phyloP scores from a whole-genome alignment of 2,113 vertebrate genomes.

The Platanista minor region DNA sequence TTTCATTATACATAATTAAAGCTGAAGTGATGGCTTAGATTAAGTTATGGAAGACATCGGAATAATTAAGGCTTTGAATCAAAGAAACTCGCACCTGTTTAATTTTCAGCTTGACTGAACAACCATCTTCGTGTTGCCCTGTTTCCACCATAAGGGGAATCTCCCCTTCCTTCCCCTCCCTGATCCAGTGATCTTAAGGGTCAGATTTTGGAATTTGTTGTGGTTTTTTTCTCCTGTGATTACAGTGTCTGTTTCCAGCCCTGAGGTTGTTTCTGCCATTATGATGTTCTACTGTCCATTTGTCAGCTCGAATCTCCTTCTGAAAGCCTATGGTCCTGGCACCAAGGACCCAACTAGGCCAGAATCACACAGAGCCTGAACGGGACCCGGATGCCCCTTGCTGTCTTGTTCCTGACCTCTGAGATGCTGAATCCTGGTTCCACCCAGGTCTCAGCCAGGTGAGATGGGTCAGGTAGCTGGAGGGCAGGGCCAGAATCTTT shows the following conservation, averaged over 20 bases:
- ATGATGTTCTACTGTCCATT: neutral
- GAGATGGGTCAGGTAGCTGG: neutral
- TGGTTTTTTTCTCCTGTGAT: neutral
- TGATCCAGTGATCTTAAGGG: neutral
- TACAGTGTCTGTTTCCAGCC: constrained; percentile 1
- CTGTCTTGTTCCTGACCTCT: neutral
- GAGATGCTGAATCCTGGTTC: neutral
- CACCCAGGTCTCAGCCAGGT: neutral
- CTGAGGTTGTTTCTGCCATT: neutral
- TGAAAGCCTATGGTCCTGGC: neutral
- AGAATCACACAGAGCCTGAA: neutral
- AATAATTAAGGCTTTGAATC: constrained; percentile 60
- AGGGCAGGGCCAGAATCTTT: neutral
- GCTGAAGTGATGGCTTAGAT: constrained; percentile 62
- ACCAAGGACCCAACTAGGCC: neutral
- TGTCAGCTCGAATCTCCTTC: neutral
- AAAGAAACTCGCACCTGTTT: constrained; percentile 60
- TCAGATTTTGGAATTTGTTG: neutral
- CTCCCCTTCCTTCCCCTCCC: neutral
- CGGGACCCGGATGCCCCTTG: accelerated
- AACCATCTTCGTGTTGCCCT: neutral
- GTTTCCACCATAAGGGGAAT: neutral
- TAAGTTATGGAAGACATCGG: constrained; percentile 67
- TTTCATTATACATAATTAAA: constrained; percentile 53
- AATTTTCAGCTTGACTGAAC: constrained; percentile 32